A percentile compares a stretch with the other conserved stretches of the same genome.
These are phyloP conservation scores for Agrilus biguttatus DNA, from an alignment of 2,888 invertebrate species.

Conservation along the genomic window DNA sequence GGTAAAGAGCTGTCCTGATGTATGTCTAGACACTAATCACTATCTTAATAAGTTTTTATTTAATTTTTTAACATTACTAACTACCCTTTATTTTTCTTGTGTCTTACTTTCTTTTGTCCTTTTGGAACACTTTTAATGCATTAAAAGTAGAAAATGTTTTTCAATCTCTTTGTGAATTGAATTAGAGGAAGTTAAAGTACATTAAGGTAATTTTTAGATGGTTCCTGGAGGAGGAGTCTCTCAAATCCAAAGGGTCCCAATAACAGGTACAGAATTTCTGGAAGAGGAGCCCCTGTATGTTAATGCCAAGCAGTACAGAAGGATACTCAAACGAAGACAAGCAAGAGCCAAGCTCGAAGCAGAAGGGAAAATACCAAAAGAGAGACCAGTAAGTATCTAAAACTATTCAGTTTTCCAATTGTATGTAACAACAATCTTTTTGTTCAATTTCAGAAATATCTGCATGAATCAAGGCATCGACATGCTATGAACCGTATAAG, in stretches of 20 bases:
- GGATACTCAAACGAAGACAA: constrained; percentile 86
- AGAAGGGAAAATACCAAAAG: constrained; percentile 90
- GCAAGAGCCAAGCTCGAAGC: constrained; percentile 92
- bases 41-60: not conserved
- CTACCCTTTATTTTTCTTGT: constrained; percentile 1
- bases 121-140: constrained; percentile 1
- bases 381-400: constrained; percentile 57
- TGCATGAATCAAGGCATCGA: constrained; percentile 93
- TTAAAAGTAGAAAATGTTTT: no score
- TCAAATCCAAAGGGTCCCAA: constrained; percentile 44
- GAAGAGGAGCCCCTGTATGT: constrained; percentile 97
- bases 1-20: constrained; percentile 39
- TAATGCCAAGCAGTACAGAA: constrained; percentile 94
- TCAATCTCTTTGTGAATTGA: no score
- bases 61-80: not conserved
- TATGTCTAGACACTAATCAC: constrained; percentile 16
- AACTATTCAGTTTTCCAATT: not conserved
- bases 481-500: constrained; percentile 96
- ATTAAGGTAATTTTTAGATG: constrained; percentile 31
- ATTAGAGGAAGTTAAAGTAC: constrained; percentile 1
- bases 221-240: constrained; percentile 35
- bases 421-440: not conserved
- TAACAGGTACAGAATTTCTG: constrained; percentile 46
- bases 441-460: constrained; percentile 64
- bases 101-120: constrained; percentile 3